These are phyloP conservation scores for Alitta virens DNA, from an alignment of 2,888 invertebrate species.

Conservation along the genomic window DNA sequence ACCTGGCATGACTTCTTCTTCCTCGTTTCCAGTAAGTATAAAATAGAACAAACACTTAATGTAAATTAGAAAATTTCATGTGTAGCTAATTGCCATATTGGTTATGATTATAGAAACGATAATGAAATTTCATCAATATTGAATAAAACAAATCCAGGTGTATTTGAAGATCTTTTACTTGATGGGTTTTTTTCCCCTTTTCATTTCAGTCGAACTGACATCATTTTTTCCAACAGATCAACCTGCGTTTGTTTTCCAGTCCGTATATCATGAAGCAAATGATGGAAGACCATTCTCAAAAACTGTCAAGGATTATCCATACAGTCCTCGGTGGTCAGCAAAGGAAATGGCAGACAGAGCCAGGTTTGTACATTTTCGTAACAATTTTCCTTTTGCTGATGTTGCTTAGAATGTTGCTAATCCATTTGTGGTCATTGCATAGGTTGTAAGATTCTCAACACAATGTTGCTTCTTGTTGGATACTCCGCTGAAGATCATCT, in stretches of 20 bases:
- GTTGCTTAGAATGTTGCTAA: neutral
- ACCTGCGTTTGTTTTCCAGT: slow-evolving; percentile 55
- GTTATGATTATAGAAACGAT: too few species aligned
- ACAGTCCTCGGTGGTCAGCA: slow-evolving; percentile 55
- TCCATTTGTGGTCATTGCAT: too few species aligned
- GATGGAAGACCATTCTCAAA: slow-evolving; percentile 57
- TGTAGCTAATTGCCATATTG: too few species aligned
- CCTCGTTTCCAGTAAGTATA: slow-evolving; percentile 61
- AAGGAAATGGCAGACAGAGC: slow-evolving; percentile 56
- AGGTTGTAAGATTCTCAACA: too few species aligned
- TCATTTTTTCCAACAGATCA: slow-evolving; percentile 54
- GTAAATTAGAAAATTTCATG: too few species aligned
- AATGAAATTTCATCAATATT: too few species aligned
- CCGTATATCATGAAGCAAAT: slow-evolving; percentile 53
- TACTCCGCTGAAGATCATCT: too few species aligned
- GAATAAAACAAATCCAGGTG: too few species aligned
- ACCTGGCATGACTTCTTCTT: slow-evolving; percentile 67
- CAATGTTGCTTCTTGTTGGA: too few species aligned
- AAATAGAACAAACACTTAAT: too few species aligned
- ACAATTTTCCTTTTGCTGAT: neutral
- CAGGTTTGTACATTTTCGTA: slow-evolving; percentile 33
- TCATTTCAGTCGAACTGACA: slow-evolving; percentile 55
- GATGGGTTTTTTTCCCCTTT: too few species aligned
- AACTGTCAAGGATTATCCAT: slow-evolving; percentile 48
- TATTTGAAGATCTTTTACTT: too few species aligned